Conservation (phyloP, 2,888 invertebrate genomes). For the Gasteruption jaculator region DNA sequence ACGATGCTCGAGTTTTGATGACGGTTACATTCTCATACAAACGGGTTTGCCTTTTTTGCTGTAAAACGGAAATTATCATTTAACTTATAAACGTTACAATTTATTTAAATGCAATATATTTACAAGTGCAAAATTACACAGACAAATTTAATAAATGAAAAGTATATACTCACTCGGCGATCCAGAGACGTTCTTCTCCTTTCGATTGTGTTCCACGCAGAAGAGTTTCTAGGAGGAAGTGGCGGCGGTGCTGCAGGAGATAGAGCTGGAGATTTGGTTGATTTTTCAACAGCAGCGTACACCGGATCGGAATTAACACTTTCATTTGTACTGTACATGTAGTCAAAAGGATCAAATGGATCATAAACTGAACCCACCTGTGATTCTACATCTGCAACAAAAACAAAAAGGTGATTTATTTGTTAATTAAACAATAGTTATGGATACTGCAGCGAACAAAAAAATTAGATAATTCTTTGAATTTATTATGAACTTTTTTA, state of each 20-base stretch:
- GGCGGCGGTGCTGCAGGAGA: slow-evolving; percentile 59
- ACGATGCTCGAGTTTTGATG: slow-evolving; percentile 61
- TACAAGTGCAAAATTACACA: background rate
- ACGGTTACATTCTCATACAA: slow-evolving; percentile 68
- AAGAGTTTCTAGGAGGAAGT: slow-evolving; percentile 59
- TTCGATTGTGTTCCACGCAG: slow-evolving; percentile 55
- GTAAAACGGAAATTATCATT: slow-evolving; percentile 28
- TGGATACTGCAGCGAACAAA: too few relatives aligned
- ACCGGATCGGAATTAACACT: slow-evolving; percentile 63
- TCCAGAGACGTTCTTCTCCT: slow-evolving; percentile 50
- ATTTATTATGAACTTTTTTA: too few relatives aligned
- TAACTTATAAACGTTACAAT: slow-evolving; percentile 5
- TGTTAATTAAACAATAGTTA: slow-evolving; percentile 1
- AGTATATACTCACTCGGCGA: slow-evolving; percentile 39
- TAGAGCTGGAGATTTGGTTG: slow-evolving; percentile 53
- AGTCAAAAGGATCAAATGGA: slow-evolving; percentile 76
- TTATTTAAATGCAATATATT: slow-evolving; percentile 1
- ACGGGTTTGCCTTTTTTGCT: slow-evolving; percentile 58
- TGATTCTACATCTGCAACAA: slow-evolving; percentile 50
- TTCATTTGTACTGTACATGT: slow-evolving; percentile 66
- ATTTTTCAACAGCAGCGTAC: slow-evolving; percentile 64
- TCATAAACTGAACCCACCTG: slow-evolving; percentile 67
- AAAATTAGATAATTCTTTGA: background rate
- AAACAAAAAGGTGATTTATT: slow-evolving; percentile 12
- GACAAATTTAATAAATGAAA: slow-evolving; percentile 11